Base-by-base conservation (phyloP, 2,888 invertebrate species). In the Kuschelorhynchus macadamiae region DNA sequence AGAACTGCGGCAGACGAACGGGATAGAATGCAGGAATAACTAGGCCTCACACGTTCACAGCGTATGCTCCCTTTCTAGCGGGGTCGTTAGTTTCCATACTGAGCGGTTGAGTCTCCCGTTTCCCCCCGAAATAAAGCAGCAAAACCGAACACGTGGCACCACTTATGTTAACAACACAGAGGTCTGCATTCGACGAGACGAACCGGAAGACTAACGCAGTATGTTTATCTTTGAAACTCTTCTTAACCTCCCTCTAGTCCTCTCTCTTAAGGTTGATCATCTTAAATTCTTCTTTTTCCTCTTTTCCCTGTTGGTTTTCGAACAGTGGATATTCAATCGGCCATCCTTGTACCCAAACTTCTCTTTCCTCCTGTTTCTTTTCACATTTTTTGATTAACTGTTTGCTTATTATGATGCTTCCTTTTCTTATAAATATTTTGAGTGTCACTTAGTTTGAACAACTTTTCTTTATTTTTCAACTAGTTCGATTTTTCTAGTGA, bases 211-310 rank as follows among this genome's bases (percentile, higher is more conserved):
- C n/a, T n/a, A n/a, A n/a, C n/a, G 94, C 91, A 80, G 92, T 89
- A 83, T 99, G 98, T 82, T 98, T 98, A 75, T 98, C 98, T 80
- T 94, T 93, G 81, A 98, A 99, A 52, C 97, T 97, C 75, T 94
- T 88, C 84, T 98, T 98, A 1, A 92, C 88, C 85, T 97, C 98
- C n/a, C n/a, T n/a, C n/a, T n/a, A n/a, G 16, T 91, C 90, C 75
- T 90, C 91, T 5, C 93, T 90, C 86, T 99, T 99, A 78, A 97
- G 96, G 76, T 94, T 93, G 41, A 99, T 89, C 99, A 99, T 99
- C 84, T 93, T 81, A 93, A 98, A 80, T 92, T 93, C 85, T 99
- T 99, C 20, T 89, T 93, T 84, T 97, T 98, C 76, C 88, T 90
- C 82, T 97, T 96, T 82, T 98, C 96, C 65, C 93, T 89, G 83